A percentile compares a stretch with the other conserved stretches of the same genome.
These are phyloP conservation scores for Silurus glanis DNA, from an alignment of 2,113 vertebrate species.

Conservation along the genomic window DNA sequence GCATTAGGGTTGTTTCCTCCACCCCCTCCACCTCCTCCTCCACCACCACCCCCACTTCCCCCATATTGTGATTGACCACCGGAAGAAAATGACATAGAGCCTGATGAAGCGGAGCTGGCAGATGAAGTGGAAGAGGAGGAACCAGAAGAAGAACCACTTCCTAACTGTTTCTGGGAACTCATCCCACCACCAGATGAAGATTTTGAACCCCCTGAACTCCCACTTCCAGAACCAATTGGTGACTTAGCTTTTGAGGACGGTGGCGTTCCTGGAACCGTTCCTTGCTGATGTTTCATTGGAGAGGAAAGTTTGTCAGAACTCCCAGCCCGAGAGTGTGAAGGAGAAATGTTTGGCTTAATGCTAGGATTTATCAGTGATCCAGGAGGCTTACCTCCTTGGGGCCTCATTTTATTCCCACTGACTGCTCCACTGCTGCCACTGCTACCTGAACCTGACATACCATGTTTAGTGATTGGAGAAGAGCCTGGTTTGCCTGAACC, in stretches of 20 bases:
- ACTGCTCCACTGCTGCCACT: constrained; percentile 70
- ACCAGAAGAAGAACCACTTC: constrained; percentile 68
- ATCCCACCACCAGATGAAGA: constrained; percentile 88
- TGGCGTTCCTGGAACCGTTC: constrained; percentile 88
- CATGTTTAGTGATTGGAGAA: constrained; percentile 93
- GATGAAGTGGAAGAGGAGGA: constrained; percentile 76
- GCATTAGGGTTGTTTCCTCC: constrained; percentile 82
- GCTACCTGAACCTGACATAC: constrained; percentile 73
- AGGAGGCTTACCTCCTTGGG: constrained; percentile 90
- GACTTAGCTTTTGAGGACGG: constrained; percentile 96
- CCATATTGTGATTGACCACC: constrained; percentile 84
- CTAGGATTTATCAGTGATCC: constrained; percentile 92
- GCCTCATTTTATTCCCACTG: constrained; percentile 85
- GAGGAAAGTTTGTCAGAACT: constrained; percentile 91
- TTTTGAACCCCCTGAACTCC: constrained; percentile 83
- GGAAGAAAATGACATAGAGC: constrained; percentile 77
- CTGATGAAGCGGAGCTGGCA: constrained; percentile 74
- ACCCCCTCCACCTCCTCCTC: constrained; percentile 78
- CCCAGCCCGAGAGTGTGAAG: constrained; percentile 91
- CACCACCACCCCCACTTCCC: constrained; percentile 77
- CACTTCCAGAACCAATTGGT: constrained; percentile 88
- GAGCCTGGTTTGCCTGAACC: constrained; percentile 86
- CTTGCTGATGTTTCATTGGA: constrained; percentile 88
- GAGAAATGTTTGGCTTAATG: constrained; percentile 97
- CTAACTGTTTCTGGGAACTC: constrained; percentile 82